Conservation (phyloP, 2,797 vertebrate genomes). For the Dendrocincla tyrannina region DNA sequence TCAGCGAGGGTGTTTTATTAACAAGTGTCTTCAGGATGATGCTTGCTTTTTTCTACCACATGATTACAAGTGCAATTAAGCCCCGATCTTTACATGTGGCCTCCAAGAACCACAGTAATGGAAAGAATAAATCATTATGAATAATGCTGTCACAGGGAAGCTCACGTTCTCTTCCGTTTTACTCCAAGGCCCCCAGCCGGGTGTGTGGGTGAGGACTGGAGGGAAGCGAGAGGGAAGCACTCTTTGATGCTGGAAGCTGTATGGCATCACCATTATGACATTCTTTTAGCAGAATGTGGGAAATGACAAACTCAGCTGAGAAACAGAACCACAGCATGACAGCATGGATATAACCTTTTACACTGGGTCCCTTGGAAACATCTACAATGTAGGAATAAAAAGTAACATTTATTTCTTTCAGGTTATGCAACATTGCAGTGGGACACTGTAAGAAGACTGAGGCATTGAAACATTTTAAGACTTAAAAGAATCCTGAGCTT, state of each 20-base stretch:
- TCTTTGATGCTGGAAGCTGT: neutral
- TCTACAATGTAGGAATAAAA: neutral
- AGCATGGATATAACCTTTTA: neutral
- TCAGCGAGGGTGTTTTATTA: neutral
- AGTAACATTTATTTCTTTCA: neutral
- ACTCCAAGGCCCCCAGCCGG: neutral
- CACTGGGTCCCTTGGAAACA: neutral
- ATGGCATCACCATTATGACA: neutral
- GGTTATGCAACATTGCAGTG: neutral
- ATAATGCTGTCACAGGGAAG: conserved; percentile 1
- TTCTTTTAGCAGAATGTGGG: neutral
- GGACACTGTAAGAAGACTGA: neutral
- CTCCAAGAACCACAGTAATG: conserved; percentile 19
- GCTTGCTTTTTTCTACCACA: neutral
- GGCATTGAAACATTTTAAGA: neutral
- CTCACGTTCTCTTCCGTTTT: neutral
- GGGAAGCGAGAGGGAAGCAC: neutral
- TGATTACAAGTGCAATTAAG: conserved; percentile 3
- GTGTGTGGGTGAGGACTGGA: neutral
- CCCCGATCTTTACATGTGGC: neutral
- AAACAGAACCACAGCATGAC: neutral
- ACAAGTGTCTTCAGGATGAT: neutral
- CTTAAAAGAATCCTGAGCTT: neutral
- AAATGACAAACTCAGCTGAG: neutral
- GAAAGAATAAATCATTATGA: conserved; percentile 47